These are phyloP conservation scores for Sebastes miniatus DNA, from an alignment of 2,797 vertebrate genomes.

Conservation along the genomic window DNA sequence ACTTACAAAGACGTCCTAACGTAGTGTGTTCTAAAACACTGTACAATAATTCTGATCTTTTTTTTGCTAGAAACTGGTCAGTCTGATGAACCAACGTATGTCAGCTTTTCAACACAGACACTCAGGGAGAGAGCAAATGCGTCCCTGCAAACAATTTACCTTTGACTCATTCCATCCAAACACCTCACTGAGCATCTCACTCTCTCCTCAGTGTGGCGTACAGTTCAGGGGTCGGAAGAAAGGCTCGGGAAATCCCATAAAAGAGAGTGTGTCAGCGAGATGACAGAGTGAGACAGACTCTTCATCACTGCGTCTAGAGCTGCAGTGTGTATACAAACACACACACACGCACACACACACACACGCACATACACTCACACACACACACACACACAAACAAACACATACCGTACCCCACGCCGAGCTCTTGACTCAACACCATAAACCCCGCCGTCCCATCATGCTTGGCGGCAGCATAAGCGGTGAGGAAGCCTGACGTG, in stretches of 20 bases:
- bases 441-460: conserved; percentile 55
- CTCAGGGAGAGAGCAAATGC: not conserved
- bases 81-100: not conserved
- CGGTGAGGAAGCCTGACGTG: conserved; percentile 47
- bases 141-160: conserved; percentile 42
- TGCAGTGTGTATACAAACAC: conserved; percentile 31
- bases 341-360: conserved; percentile 12
- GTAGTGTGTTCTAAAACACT: not conserved
- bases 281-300: conserved; percentile 48
- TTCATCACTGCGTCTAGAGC: conserved; percentile 49
- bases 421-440: conserved; percentile 64
- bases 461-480: conserved; percentile 33
- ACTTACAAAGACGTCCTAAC: not conserved
- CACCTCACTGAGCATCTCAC: conserved; percentile 19
- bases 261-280: conserved; percentile 62
- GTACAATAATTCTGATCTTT: not conserved
- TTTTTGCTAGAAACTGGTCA: not conserved
- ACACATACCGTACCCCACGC: conserved; percentile 42
- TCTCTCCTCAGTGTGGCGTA: not conserved
- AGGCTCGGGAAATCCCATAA: conserved; percentile 68
- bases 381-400: conserved; percentile 10
- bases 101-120: not conserved
- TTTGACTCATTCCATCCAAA: conserved; percentile 34
- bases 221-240: conserved; percentile 20
- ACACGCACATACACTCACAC: conserved; percentile 5